phyloP scores from a whole-genome alignment of 2,888 invertebrate genomes.

The Eretmocerus hayati region DNA sequence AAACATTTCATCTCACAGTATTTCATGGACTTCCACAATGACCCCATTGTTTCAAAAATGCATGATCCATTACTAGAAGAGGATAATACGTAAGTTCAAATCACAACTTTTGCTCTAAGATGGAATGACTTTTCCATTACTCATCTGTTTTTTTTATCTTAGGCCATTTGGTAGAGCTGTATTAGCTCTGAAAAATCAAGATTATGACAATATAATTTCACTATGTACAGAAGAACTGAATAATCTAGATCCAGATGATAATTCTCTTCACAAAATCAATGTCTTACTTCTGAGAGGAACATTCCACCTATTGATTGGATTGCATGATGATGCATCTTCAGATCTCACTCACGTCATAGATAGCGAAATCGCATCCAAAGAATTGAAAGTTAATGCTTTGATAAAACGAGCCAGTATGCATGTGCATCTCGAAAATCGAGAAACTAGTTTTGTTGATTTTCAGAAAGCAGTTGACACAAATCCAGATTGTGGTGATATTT shows the following conservation, averaged over 20 bases:
- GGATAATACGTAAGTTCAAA: slow-evolving; percentile 23
- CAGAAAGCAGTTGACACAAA: slow-evolving; percentile 68
- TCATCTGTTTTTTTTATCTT: no score
- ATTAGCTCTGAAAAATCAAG: slow-evolving; percentile 60
- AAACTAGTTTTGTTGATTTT: slow-evolving; percentile 73
- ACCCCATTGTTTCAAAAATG: slow-evolving; percentile 63
- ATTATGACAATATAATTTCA: slow-evolving; percentile 70
- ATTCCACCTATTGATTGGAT: slow-evolving; percentile 71
- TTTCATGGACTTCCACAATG: slow-evolving; percentile 79
- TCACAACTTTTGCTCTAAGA: not conserved
- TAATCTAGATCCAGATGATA: slow-evolving; percentile 47
- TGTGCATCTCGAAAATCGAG: slow-evolving; percentile 70
- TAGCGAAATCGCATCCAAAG: slow-evolving; percentile 55
- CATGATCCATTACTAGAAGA: slow-evolving; percentile 33
- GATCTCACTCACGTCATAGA: slow-evolving; percentile 68
- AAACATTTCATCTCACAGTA: slow-evolving; percentile 80
- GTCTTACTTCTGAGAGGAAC: slow-evolving; percentile 78
- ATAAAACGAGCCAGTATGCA: slow-evolving; percentile 81
- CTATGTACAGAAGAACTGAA: slow-evolving; percentile 76
- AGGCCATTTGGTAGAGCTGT: slow-evolving; percentile 61
- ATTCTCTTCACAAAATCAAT: slow-evolving; percentile 48
- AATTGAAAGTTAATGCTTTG: slow-evolving; percentile 73
- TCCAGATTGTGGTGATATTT: slow-evolving; percentile 79
- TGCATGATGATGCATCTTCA: slow-evolving; percentile 62
- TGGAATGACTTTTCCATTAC: not conserved